Evolutionary conservation across 2,797 vertebrate genomes (phyloP), one percentile per base, ranked within the genome.

Genomic region (Petrocephalus sullivani): DNA sequence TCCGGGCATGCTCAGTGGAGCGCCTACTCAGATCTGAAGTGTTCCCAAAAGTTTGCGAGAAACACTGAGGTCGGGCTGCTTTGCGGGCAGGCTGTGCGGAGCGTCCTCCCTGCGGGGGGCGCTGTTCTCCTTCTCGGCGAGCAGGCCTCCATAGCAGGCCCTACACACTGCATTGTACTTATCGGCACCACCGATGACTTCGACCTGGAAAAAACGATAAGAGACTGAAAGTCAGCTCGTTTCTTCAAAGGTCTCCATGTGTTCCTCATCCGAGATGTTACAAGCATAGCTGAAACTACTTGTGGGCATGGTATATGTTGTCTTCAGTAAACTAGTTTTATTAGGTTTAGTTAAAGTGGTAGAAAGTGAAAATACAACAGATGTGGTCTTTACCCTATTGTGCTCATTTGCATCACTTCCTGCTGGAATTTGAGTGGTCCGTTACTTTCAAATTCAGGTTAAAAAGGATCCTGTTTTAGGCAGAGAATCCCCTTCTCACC

Each of bases 141-240:
- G 90, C 94, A 98, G 91, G 87, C 91, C 88, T 86, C 95, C 92
- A 54, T 97, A 98, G 93, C 98, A 99, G 88, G 90, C 91, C 37
- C 98, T 94, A 90, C 98, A 99, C 87, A 96, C 97, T 0, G 98
- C 97, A 67, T 98, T 97, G 91, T 99, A 99, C 88, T 97, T 99
- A 91, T 99, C 98, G 0, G 97, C 94, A 3, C 98, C 98, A 2
- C 98, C 98, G 0, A 99, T 99, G 91, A 99, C 97, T 90, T 99
- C 98, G 14, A 99, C 97, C 98, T 99, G 92, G 0, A 8, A 87
- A 83, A 83, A 51, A 1, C 19, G 21, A 41, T 4, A n/a, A 49
- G 75, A 67, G 37, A 87, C 33, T 0, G 3, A 46, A 81, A 54
- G 23, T 54, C 54, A 23, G n/a, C 6, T 33, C 1, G 19, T 71